Base-by-base conservation (phyloP, 2,113 vertebrate species). In the Lepus europaeus region DNA sequence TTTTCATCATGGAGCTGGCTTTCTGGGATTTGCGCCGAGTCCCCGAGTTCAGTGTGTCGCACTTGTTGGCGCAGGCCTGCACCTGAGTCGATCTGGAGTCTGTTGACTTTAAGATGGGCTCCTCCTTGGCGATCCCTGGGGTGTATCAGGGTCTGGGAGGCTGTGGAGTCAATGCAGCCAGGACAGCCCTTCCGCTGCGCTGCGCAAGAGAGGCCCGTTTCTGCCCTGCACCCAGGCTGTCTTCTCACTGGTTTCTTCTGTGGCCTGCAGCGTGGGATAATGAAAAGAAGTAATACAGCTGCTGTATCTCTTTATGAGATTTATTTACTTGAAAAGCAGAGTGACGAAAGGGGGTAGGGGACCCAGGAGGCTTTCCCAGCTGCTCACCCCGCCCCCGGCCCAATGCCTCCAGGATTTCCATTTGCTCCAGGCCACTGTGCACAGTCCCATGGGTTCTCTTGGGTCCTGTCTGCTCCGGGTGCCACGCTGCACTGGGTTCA, bases 1-100 rank as follows among this genome's bases (percentile, higher is more conserved):
- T 93, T 91, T 97, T 94, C 79, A 72, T 70, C 76, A 86, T 94
- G 36, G 91, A 95, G 89, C 89, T 91, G 53, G 2, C 74, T 89
- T 89, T 89, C 23, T 51, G 83, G 66, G 61, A 82, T 84, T 89
- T 86, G 82, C 82, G 45, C 69, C 27, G 27, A 87, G 59, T 56
- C 53, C 19, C 17, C 79, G 80, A 81, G 83, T 89, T 31, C 74
- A 49, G 11, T 87, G 39, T 90, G 86, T 92, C 29, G 72, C 97
- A 70, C 64, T 86, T 51, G 84, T 82, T 87, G 78, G 9, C 70
- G n/a, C 93, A 84, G 73, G 33, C 74, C 14, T 70, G 6, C 33
- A 68, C 51, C 56, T 59, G 56, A 5, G 19, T 59, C 56, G 5
- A 16, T 95, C 88, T 90, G 29, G 33, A 72, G 25, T 90, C 12